Conservation (phyloP, 92 coral and sea anemone genomes). For the Porites rus region DNA sequence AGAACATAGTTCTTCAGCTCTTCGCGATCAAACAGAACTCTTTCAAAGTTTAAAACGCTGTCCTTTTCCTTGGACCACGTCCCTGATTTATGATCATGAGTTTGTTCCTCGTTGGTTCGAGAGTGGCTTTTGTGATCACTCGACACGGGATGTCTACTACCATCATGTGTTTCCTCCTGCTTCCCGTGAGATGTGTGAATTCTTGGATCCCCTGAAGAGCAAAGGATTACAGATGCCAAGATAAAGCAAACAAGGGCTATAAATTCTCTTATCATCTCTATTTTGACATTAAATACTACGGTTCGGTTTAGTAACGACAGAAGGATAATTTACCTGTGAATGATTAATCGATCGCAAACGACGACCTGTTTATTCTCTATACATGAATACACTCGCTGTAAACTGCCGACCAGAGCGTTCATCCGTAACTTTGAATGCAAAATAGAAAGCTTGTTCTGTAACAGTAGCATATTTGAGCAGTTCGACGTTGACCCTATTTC, state of each 20-base stretch:
- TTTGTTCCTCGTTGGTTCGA: neutral
- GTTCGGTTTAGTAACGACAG: neutral
- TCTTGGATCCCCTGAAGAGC: conserved; percentile 9
- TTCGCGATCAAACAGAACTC: conserved; percentile 35
- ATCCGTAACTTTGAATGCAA: neutral
- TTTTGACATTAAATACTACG: neutral
- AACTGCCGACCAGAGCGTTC: conserved; percentile 28
- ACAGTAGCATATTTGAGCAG: neutral
- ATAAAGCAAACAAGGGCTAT: neutral
- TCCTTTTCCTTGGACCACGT: conserved; percentile 2
- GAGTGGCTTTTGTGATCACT: conserved; percentile 1
- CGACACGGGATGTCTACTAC: neutral
- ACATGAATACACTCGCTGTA: conserved; percentile 8
- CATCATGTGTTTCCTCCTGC: neutral
- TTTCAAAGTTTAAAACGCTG: conserved; percentile 14
- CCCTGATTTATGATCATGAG: conserved; percentile 1
- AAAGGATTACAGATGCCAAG: neutral
- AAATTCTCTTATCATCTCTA: conserved; percentile 10
- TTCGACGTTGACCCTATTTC: neutral
- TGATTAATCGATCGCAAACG: conserved; percentile 1
- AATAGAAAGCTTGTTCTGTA: neutral
- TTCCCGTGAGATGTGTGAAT: neutral
- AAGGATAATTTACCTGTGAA: conserved; percentile 7
- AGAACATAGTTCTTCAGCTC: conserved; percentile 40
- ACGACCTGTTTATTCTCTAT: conserved; percentile 10